Base-by-base conservation (phyloP, 2,113 vertebrate species). In the Saccopteryx leptura region DNA sequence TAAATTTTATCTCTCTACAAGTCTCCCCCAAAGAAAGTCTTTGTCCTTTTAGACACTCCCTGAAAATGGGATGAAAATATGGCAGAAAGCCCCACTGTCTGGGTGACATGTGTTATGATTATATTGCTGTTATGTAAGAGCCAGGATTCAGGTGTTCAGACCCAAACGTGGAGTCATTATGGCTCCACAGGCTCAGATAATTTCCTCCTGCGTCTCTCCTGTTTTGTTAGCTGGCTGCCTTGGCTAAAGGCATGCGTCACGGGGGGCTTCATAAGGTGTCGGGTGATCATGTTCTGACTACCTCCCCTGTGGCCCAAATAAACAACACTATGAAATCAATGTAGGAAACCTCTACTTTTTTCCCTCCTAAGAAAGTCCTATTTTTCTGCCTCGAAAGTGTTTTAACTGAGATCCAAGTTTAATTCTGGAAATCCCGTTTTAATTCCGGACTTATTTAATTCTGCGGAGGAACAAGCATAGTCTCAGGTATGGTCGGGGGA, bases 61-160 rank as follows among this genome's bases (percentile, higher is more conserved):
- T 48, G 63, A 61, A 90, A 80, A 61, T 46, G 39, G 81, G 31
- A 81, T 88, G 76, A 71, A 90, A 93, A 61, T 10, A n/a, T n/a
- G 31, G 84, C 56, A 81, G 61, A 69, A 46, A 60, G 31, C 33
- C 71, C 50, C 88, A 23, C 9, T 58, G 72, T 84, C 78, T 63
- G 65, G 71, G 63, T 31, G 84, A 84, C 72, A 28, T 21, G 33
- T 50, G 4, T 58, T 74, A 10, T 68, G 81, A 68, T 66, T 87
- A 54, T 87, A 31, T 66, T 88, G 50, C 46, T 69, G 24, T 93
- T 84, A n/a, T 5, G 17, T 87, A 39, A 66, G 65, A 92, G 66
- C 78, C 68, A 46, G 46, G 76, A 88, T 68, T 92, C 58, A 61
- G 72, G 78, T 78, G 69, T 60, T 88, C 83, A 94, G 61, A 93